phyloP scores from a whole-genome alignment of 2,797 vertebrate species.

The Gobionotothen gibberifrons region DNA sequence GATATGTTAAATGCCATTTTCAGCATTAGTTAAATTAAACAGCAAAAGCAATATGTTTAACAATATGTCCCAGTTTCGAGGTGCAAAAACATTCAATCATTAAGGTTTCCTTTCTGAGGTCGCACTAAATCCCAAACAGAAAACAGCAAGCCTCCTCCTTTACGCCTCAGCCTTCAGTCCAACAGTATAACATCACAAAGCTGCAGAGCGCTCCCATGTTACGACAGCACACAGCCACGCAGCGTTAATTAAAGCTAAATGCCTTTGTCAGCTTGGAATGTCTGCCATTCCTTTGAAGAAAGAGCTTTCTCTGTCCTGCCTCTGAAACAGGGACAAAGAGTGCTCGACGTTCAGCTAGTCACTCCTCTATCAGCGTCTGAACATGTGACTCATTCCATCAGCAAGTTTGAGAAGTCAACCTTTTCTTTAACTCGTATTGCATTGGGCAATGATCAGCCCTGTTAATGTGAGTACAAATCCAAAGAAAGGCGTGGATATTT shows the following conservation, averaged over 20 bases:
- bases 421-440: background rate
- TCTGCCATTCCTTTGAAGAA: conserved; percentile 3
- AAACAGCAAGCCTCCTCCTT: conserved; percentile 8
- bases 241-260: conserved; percentile 20
- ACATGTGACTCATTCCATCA: background rate
- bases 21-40: conserved; percentile 24
- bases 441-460: background rate
- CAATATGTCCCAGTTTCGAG: conserved; percentile 3
- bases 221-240: conserved; percentile 26
- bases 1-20: background rate
- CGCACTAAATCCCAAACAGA: background rate
- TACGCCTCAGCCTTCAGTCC: background rate
- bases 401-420: conserved; percentile 1
- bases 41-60: conserved; percentile 10
- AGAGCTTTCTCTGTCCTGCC: conserved; percentile 13
- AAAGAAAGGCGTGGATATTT: no score
- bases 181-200: conserved; percentile 3
- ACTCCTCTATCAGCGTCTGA: background rate
- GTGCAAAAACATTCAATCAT: conserved; percentile 25
- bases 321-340: background rate
- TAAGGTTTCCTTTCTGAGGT: background rate
- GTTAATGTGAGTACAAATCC: background rate
- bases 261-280: conserved; percentile 14
- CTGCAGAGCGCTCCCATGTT: conserved; percentile 3
- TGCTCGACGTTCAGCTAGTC: background rate